Percentiles rank a stretch among this genome's conserved stretches.
phyloP scores from a whole-genome alignment of 2,113 vertebrate species.

The Dryoscopus gambensis region DNA sequence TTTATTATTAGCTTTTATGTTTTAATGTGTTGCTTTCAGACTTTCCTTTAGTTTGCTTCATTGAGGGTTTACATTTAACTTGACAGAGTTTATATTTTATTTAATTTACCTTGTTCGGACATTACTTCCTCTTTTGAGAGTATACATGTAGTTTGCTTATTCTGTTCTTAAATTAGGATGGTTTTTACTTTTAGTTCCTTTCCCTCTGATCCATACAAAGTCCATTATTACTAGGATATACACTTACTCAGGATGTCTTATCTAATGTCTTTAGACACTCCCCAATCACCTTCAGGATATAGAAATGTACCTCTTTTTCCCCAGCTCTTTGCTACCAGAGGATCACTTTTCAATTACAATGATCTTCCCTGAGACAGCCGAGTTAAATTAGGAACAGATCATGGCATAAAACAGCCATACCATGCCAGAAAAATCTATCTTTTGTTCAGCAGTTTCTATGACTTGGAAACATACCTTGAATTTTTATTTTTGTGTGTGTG shows the following conservation, averaged over 20 bases:
- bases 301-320: neutral
- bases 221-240: neutral
- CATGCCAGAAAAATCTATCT: neutral
- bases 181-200: neutral
- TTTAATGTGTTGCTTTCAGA: neutral
- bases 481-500: neutral
- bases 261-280: neutral
- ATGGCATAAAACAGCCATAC: neutral
- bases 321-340: neutral
- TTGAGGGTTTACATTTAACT: neutral
- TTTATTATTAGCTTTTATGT: constrained; percentile 30
- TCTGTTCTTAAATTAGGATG: neutral
- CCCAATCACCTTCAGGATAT: neutral
- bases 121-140: neutral
- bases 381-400: constrained; percentile 41
- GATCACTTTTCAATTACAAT: neutral
- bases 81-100: neutral
- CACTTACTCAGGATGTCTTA: neutral
- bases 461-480: constrained; percentile 7
- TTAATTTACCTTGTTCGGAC: neutral
- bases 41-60: neutral
- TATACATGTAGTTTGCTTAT: neutral
- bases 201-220: neutral
- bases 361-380: neutral
- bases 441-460: constrained; percentile 8